These are phyloP conservation scores for Cynodonichthys magdalenae DNA, from an alignment of 2,797 vertebrate species.

Conservation along the genomic window DNA sequence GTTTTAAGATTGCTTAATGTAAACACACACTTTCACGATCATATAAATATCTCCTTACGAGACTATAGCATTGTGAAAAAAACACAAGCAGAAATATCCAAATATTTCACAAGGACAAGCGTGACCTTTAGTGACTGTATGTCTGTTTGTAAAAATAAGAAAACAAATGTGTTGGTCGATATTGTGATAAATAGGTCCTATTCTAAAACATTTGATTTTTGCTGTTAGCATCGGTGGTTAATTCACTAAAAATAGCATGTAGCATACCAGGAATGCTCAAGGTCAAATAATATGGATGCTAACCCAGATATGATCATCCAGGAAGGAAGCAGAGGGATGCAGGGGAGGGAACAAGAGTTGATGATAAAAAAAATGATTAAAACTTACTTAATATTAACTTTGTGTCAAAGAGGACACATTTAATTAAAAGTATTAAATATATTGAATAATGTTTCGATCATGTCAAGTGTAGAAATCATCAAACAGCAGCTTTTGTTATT, in stretches of 20 bases:
- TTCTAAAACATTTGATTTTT: neutral
- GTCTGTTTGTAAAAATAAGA: neutral
- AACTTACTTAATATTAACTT: too few relatives aligned
- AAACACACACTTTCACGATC: constrained; percentile 16
- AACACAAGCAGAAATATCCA: neutral
- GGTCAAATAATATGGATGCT: constrained; percentile 60
- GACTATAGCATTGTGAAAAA: neutral
- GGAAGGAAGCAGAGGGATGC: constrained; percentile 6
- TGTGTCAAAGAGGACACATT: neutral
- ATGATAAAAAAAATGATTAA: neutral
- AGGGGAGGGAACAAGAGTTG: neutral
- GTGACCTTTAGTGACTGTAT: neutral
- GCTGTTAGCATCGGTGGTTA: constrained; percentile 1
- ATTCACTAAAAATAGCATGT: neutral
- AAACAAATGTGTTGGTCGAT: neutral
- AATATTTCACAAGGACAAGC: neutral
- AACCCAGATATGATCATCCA: constrained; percentile 37
- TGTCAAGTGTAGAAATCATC: too few relatives aligned
- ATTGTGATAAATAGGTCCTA: neutral
- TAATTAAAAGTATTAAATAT: neutral
- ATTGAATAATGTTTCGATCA: too few relatives aligned
- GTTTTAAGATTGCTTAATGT: constrained; percentile 46
- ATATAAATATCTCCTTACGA: constrained; percentile 9
- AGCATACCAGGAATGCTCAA: constrained; percentile 44
- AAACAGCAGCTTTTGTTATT: too few relatives aligned